These are phyloP conservation scores for Umimayanthus kanabou DNA, from an alignment of 92 coral and sea anemone species.

Conservation along the genomic window DNA sequence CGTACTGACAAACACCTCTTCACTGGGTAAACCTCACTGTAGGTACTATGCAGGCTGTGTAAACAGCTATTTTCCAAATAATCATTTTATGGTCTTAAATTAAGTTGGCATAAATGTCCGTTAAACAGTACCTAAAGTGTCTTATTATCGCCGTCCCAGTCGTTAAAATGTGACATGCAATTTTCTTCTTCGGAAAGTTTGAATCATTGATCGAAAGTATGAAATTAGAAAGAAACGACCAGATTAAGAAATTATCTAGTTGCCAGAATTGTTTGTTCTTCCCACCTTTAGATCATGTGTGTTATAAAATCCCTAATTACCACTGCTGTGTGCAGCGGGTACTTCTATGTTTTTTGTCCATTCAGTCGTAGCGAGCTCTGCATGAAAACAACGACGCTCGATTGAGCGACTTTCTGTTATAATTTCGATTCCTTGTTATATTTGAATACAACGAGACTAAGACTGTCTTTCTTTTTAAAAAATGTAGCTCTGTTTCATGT, in stretches of 20 bases:
- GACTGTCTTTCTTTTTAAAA: too few species aligned
- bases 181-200: too few species aligned
- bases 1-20: not conserved
- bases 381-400: not conserved
- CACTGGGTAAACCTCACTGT: not conserved
- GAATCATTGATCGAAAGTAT: not conserved
- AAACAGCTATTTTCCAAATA: not conserved
- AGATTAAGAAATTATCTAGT: too few species aligned
- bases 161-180: too few species aligned
- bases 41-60: too few species aligned
- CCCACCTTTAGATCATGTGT: not conserved
- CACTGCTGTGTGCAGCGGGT: conserved; percentile 6
- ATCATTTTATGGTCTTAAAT: not conserved
- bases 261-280: too few species aligned
- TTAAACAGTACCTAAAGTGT: too few species aligned
- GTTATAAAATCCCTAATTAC: not conserved
- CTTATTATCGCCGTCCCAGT: too few species aligned
- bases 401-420: not conserved
- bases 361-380: not conserved
- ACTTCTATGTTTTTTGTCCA: not conserved
- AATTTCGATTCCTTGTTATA: not conserved
- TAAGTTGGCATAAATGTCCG: not conserved
- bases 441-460: too few species aligned
- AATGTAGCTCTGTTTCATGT: not conserved
- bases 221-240: too few species aligned